A percentile compares a stretch with the other conserved stretches of the same genome.
Conservation (phyloP, 53 echinoderm and acorn worm species). For the Echinarachnius parma region DNA sequence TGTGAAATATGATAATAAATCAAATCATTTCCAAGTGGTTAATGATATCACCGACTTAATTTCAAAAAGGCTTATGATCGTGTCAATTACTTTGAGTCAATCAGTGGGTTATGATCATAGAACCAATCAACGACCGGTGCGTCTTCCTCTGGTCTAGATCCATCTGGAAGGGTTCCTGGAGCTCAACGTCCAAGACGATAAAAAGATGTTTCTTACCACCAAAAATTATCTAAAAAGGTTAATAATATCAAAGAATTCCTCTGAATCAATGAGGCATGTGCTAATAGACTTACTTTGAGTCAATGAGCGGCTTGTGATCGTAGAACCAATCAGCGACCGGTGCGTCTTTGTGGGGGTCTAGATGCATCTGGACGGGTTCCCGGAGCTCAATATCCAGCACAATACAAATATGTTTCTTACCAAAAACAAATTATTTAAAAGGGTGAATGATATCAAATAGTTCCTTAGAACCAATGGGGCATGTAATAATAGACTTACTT, state of each 20-base stretch:
- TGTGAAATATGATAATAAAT: too few species aligned
- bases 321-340: conserved; percentile 94
- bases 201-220: too few species aligned
- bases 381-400: conserved; percentile 82
- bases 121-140: conserved; percentile 88
- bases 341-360: conserved; percentile 75
- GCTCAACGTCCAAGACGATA: too few species aligned
- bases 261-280: not conserved
- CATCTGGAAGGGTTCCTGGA: too few species aligned
- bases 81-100: conserved; percentile 64
- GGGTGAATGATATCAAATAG: too few species aligned
- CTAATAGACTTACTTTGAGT: conserved; percentile 61
- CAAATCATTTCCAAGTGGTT: too few species aligned
- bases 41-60: too few species aligned
- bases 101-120: conserved; percentile 89
- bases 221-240: too few species aligned
- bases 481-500: conserved; percentile 78
- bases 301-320: conserved; percentile 84
- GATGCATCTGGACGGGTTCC: conserved; percentile 90
- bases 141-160: conserved; percentile 85
- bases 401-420: too few species aligned
- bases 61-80: too few species aligned
- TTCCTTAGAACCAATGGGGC: too few species aligned
- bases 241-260: not conserved
- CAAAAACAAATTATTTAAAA: too few species aligned